A percentile compares a stretch with the other conserved stretches of the same genome.
Conservation (phyloP, 2,113 vertebrate species). For the Acinonyx jubatus region DNA sequence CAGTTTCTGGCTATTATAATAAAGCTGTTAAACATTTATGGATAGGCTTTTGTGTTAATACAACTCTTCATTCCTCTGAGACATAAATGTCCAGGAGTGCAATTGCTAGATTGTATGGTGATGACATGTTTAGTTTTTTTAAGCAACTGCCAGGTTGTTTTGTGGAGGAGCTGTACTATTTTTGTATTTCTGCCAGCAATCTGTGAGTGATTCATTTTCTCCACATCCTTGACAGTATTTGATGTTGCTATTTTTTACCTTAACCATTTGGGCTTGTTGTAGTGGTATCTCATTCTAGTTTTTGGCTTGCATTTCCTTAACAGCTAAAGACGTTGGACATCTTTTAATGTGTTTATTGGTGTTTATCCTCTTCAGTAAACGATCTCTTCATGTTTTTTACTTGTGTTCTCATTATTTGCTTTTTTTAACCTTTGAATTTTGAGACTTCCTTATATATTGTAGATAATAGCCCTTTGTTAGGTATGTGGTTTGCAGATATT, state of each 20-base stretch:
- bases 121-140: not conserved
- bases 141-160: not conserved
- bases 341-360: not conserved
- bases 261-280: not conserved
- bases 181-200: not conserved
- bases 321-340: not conserved
- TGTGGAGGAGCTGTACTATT: not conserved
- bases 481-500: not conserved
- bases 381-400: not conserved
- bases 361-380: not conserved
- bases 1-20: not conserved
- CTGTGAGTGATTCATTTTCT: not conserved
- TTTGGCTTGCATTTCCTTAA: constrained; percentile 3
- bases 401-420: not conserved
- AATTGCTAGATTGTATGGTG: not conserved
- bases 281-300: not conserved
- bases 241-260: not conserved
- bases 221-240: not conserved
- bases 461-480: not conserved
- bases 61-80: not conserved
- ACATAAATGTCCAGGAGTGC: not conserved
- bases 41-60: not conserved
- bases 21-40: not conserved
- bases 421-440: not conserved
- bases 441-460: not conserved